These are phyloP conservation scores for Centropyge bicolor DNA, from an alignment of 2,797 vertebrate species.

Conservation along the genomic window DNA sequence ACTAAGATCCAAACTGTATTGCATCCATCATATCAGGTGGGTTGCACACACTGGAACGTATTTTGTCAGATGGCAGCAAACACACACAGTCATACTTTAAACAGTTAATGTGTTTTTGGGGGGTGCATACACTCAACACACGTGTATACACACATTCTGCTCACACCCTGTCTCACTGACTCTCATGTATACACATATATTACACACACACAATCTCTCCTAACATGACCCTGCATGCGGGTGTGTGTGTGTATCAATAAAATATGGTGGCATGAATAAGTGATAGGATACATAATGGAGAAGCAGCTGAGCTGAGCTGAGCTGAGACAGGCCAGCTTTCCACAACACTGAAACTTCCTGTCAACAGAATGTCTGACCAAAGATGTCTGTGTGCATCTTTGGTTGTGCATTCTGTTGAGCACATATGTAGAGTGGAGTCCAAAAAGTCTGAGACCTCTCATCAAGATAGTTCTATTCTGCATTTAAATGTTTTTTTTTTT, in stretches of 20 bases:
- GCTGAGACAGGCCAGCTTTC: constrained; percentile 47
- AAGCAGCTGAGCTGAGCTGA: constrained; percentile 61
- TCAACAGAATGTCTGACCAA: constrained; percentile 51
- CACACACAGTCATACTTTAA: constrained; percentile 27
- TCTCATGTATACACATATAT: constrained; percentile 53
- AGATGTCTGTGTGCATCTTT: background rate
- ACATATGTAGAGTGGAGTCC: too few species aligned
- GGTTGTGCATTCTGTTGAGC: too few species aligned
- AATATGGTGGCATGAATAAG: constrained; percentile 82
- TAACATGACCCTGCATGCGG: constrained; percentile 55
- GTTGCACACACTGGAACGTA: background rate
- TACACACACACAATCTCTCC: constrained; percentile 57
- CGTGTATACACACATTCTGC: constrained; percentile 45
- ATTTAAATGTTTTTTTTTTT: too few species aligned
- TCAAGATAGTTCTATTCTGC: too few species aligned
- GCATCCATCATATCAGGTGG: background rate
- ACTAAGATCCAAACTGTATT: background rate
- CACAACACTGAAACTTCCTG: constrained; percentile 62
- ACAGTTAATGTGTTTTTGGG: constrained; percentile 32
- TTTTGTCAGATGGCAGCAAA: background rate
- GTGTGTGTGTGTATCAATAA: constrained; percentile 79
- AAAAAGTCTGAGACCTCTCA: too few species aligned
- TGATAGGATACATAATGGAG: constrained; percentile 82
- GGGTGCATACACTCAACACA: constrained; percentile 12
- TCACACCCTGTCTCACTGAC: constrained; percentile 43